Evolutionary conservation across 2,113 vertebrate species (phyloP).

Genomic region (Theropithecus gelada): DNA sequence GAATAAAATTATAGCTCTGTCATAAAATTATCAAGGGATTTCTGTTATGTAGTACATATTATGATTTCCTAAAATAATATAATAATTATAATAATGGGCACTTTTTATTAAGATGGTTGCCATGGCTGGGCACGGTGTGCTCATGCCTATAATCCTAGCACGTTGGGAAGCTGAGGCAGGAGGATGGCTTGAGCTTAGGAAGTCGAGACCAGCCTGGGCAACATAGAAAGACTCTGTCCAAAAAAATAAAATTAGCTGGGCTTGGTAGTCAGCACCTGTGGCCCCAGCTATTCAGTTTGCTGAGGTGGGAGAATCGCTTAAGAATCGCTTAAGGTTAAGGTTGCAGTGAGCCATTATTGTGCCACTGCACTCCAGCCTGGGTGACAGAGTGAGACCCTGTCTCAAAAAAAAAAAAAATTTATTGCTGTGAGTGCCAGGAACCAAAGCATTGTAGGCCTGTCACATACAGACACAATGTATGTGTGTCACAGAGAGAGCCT

Average conservation of each 20-base stretch:
- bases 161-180: neutral
- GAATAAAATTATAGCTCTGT: neutral
- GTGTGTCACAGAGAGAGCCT: neutral
- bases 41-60: neutral
- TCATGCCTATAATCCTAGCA: neutral
- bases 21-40: neutral
- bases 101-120: conserved; percentile 10
- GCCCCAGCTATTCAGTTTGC: neutral
- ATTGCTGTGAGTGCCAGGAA: too few relatives aligned
- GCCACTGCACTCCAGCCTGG: neutral
- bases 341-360: neutral
- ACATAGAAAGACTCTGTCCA: neutral
- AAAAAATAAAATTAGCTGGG: neutral
- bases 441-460: neutral
- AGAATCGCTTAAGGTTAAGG: neutral
- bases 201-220: neutral
- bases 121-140: neutral
- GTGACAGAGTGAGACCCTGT: neutral
- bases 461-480: neutral
- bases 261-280: neutral
- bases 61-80: conserved; percentile 29
- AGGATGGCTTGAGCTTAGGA: neutral
- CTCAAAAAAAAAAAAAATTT: too few relatives aligned
- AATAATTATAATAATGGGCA: neutral
- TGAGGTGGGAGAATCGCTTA: neutral